Percentiles rank a stretch among this genome's conserved stretches.
Conservation (phyloP, 2,797 vertebrate species). For the Chelon auratus region DNA sequence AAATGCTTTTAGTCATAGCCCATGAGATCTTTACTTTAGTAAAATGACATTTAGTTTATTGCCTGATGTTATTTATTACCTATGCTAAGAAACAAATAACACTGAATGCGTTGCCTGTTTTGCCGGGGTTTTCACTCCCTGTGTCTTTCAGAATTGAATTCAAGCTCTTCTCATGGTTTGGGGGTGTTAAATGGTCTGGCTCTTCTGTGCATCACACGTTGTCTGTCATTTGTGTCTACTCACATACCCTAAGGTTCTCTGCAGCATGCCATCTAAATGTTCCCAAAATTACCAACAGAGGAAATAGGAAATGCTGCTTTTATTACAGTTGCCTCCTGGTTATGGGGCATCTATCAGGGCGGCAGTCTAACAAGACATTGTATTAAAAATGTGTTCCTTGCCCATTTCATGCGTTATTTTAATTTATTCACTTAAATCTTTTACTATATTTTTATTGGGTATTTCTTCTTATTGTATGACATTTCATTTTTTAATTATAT, state of each 20-base stretch:
- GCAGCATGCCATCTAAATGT: constrained; percentile 45
- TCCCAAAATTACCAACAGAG: constrained; percentile 51
- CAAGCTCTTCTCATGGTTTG: constrained; percentile 29
- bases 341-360: constrained; percentile 19
- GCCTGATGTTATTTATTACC: constrained; percentile 7
- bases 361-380: constrained; percentile 15
- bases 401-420: background rate
- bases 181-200: constrained; percentile 50
- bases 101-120: constrained; percentile 31
- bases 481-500: background rate
- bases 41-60: constrained; percentile 10
- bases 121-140: constrained; percentile 33
- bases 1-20: constrained; percentile 26
- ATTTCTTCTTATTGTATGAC: background rate
- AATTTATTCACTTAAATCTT: background rate
- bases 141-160: constrained; percentile 54
- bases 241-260: constrained; percentile 47
- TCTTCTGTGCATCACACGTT: constrained; percentile 47
- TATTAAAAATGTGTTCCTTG: background rate
- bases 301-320: constrained; percentile 57
- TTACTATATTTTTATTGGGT: background rate
- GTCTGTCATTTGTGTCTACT: constrained; percentile 54
- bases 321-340: constrained; percentile 43
- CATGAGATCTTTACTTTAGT: constrained; percentile 9
- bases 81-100: constrained; percentile 24